Percentiles rank a stretch among this genome's conserved stretches.
These are phyloP conservation scores for Parochlus steinenii DNA, from an alignment of 2,888 invertebrate species.

Conservation along the genomic window DNA sequence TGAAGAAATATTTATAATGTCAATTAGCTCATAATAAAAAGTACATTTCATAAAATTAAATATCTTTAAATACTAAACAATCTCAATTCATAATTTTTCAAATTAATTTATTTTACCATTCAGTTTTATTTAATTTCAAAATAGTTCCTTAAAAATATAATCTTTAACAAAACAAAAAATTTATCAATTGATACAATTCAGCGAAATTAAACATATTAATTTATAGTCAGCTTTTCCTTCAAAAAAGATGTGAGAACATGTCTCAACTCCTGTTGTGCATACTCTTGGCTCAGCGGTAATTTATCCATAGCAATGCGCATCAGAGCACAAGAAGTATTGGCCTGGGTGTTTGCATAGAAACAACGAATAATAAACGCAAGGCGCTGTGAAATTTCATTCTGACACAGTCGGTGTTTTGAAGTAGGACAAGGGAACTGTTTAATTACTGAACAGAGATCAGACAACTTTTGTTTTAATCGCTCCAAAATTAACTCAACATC, in stretches of 20 bases:
- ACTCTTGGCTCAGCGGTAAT: conserved; percentile 29
- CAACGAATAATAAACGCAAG: conserved; percentile 27
- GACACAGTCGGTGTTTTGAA: conserved; percentile 29
- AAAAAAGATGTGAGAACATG: conserved; percentile 5
- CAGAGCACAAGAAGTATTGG: conserved; percentile 20
- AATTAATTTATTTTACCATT: too few species aligned
- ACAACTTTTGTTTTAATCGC: conserved; percentile 27
- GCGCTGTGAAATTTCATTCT: conserved; percentile 30
- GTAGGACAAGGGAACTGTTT: conserved; percentile 29
- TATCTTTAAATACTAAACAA: too few species aligned
- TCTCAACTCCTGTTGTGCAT: conserved; percentile 25
- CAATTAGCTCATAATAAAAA: too few species aligned
- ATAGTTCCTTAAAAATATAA: too few species aligned
- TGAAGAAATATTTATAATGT: too few species aligned
- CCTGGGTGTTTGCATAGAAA: conserved; percentile 12
- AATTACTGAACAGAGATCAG: conserved; percentile 29
- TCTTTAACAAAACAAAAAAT: too few species aligned
- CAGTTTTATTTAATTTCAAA: too few species aligned
- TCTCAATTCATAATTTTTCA: too few species aligned
- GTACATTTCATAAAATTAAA: too few species aligned
- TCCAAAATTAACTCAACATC: conserved; percentile 30
- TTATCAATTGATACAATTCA: too few species aligned
- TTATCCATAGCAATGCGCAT: conserved; percentile 27
- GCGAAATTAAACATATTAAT: conserved; percentile 3
- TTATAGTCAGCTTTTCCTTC: conserved; percentile 5